Evolutionary conservation across 2,113 vertebrate species (phyloP).

Genomic region (Rafetus swinhoei): DNA sequence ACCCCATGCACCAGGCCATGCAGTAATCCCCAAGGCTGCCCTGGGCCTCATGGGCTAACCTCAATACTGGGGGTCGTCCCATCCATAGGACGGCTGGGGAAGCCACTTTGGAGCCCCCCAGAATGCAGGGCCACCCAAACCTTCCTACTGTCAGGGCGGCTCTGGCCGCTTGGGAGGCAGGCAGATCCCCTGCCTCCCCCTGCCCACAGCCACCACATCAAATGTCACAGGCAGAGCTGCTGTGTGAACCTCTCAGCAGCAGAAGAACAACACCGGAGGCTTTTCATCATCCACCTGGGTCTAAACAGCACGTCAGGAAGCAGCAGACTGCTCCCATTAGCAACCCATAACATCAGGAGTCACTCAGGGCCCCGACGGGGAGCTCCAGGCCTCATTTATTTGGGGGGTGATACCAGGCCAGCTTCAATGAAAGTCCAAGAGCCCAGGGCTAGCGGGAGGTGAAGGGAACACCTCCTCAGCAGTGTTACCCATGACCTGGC

Average conservation of each 20-base stretch:
- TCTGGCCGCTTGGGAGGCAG: neutral
- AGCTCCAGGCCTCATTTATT: neutral
- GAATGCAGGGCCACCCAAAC: no score
- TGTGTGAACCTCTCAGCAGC: neutral
- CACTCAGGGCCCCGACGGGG: neutral
- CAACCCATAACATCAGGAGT: neutral
- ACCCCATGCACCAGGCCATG: no score
- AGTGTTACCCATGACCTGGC: no score
- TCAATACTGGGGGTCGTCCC: no score
- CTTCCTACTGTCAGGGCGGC: no score
- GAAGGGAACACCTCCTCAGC: neutral
- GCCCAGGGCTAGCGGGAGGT: neutral
- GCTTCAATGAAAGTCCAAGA: neutral
- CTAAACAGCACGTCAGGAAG: neutral
- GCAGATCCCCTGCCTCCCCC: rapidly evolving
- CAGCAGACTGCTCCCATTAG: rapidly evolving
- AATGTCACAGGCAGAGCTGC: neutral
- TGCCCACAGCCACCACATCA: neutral
- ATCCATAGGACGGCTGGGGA: no score
- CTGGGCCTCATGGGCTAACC: no score
- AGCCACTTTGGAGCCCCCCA: no score
- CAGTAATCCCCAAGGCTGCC: no score
- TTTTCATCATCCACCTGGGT: neutral
- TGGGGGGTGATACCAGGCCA: neutral
- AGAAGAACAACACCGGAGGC: rapidly evolving